phyloP scores from a whole-genome alignment of 2,113 vertebrate genomes.

The Chionis minor region DNA sequence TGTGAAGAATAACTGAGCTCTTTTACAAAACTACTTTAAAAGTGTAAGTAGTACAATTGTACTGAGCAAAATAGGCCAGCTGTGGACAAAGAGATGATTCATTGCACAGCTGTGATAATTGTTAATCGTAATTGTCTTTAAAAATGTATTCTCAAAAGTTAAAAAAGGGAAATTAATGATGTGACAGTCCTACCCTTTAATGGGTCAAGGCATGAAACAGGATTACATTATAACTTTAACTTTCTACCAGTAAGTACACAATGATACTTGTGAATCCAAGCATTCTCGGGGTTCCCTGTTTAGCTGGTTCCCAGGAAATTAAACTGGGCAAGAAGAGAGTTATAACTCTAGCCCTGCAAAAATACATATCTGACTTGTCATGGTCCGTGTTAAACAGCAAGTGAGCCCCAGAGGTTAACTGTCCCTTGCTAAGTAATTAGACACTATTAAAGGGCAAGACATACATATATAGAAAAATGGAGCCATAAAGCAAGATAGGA shows the following conservation, averaged over 20 bases:
- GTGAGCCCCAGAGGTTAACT: background rate
- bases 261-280: background rate
- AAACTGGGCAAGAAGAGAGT: background rate
- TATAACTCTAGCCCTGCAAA: background rate
- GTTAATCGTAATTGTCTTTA: slow-evolving; percentile 6
- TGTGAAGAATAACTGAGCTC: background rate
- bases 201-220: slow-evolving; percentile 19
- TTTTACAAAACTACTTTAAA: background rate
- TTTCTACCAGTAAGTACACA: too few species aligned
- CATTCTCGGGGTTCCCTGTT: background rate
- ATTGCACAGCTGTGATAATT: background rate
- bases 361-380: background rate
- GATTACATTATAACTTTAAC: too few species aligned
- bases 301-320: background rate
- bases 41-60: background rate
- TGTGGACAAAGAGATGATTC: background rate
- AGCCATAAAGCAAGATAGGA: background rate
- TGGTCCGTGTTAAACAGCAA: background rate
- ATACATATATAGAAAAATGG: background rate
- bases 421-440: background rate
- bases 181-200: slow-evolving; percentile 37
- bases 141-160: slow-evolving; percentile 35
- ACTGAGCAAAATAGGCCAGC: background rate
- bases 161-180: background rate
- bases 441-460: background rate